phyloP scores from a whole-genome alignment of 2,888 invertebrate genomes.

The Patella pellucida region DNA sequence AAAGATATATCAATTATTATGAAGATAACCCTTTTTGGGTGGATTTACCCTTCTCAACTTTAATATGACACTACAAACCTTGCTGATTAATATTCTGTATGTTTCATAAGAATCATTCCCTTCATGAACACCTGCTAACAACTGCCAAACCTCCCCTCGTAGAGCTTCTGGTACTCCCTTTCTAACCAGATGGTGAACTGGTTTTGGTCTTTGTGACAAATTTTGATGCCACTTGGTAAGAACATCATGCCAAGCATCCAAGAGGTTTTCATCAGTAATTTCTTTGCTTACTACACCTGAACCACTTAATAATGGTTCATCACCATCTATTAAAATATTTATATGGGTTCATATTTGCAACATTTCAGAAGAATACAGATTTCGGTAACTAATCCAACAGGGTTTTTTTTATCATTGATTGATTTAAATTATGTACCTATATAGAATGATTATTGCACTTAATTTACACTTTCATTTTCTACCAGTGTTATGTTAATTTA shows the following conservation, averaged over 20 bases:
- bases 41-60: no score
- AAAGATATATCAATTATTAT: no score
- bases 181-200: conserved; percentile 63
- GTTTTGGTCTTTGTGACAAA: conserved; percentile 78
- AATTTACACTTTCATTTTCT: no score
- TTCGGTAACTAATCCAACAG: no score
- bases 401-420: no score
- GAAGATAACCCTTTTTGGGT: no score
- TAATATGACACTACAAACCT: conserved; percentile 75
- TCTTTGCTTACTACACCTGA: conserved; percentile 97
- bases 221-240: conserved; percentile 70
- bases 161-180: conserved; percentile 94
- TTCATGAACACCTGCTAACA: conserved; percentile 89
- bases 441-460: background rate
- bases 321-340: conserved; percentile 68
- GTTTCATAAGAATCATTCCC: conserved; percentile 82
- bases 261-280: conserved; percentile 87
- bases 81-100: conserved; percentile 91
- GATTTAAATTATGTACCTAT: background rate
- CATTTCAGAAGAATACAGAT: no score
- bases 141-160: conserved; percentile 97
- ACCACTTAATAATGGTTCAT: conserved; percentile 95
- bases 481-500: no score
- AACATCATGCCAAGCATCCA: conserved; percentile 94
- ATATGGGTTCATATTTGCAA: no score